phyloP scores from a whole-genome alignment of 2,113 vertebrate species.

The Lontra canadensis region DNA sequence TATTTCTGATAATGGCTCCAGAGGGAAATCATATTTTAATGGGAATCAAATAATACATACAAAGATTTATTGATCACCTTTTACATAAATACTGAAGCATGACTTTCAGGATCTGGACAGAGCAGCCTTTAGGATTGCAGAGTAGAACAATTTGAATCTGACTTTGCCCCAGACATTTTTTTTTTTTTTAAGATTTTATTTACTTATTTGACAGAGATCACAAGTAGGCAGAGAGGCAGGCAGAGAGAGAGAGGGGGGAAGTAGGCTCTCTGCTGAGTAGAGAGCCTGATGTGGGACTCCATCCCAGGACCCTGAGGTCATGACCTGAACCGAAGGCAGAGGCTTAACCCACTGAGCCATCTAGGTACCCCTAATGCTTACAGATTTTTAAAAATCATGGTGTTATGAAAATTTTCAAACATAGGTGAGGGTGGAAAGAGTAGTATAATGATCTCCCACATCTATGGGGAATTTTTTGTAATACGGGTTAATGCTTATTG shows the following conservation, averaged over 20 bases:
- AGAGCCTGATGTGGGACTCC: too few relatives aligned
- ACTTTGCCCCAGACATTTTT: not conserved
- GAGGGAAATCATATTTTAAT: slow-evolving; percentile 33
- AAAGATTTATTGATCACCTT: slow-evolving; percentile 42
- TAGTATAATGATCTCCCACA: not conserved
- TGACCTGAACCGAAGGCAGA: too few relatives aligned
- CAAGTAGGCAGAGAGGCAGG: too few relatives aligned
- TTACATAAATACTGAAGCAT: not conserved
- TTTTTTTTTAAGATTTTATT: too few relatives aligned
- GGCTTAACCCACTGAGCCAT: too few relatives aligned
- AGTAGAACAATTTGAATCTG: slow-evolving; percentile 10
- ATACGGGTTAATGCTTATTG: not conserved
- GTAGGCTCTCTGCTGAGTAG: too few relatives aligned
- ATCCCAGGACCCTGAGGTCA: too few relatives aligned
- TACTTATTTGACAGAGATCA: too few relatives aligned
- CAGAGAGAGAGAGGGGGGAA: too few relatives aligned
- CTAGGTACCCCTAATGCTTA: too few relatives aligned
- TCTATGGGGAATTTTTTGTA: not conserved
- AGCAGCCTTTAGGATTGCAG: not conserved
- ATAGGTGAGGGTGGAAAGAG: not conserved
- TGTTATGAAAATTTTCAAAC: not conserved
- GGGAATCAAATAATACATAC: not conserved
- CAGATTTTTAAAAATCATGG: not conserved
- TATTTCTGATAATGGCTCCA: slow-evolving; percentile 25
- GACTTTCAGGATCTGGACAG: slow-evolving; percentile 18